A percentile compares a stretch with the other conserved stretches of the same genome.
Evolutionary conservation across 2,797 vertebrate genomes (phyloP).

Genomic region (Sebastes paucispinis): DNA sequence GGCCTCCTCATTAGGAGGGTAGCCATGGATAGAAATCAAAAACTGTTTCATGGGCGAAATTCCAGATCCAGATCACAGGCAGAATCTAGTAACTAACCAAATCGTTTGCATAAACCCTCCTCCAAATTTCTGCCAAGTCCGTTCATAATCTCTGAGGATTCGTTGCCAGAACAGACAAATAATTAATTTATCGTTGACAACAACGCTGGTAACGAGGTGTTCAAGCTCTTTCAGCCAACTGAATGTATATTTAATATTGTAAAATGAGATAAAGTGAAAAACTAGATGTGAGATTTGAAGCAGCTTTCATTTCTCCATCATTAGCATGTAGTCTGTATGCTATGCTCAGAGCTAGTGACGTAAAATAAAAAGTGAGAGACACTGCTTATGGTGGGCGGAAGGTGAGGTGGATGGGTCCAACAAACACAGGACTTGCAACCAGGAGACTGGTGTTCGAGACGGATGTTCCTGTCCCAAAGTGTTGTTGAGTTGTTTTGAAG

Average conservation of each 20-base stretch:
- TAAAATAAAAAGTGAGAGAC: no score
- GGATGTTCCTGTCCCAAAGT: no score
- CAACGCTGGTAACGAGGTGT: not conserved
- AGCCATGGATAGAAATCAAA: not conserved
- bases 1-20: not conserved
- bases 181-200: not conserved
- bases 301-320: not conserved
- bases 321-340: not conserved
- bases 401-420: no score
- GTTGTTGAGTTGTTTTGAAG: no score
- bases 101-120: not conserved
- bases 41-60: not conserved
- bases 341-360: no score
- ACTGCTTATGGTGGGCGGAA: fast-evolving
- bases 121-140: not conserved
- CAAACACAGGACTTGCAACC: no score
- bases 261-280: not conserved
- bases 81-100: not conserved
- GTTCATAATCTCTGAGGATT: not conserved
- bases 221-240: not conserved
- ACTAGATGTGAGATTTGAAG: not conserved
- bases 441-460: no score
- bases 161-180: not conserved
- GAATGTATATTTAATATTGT: not conserved
- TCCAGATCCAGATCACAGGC: not conserved